phyloP scores from a whole-genome alignment of 2,888 invertebrate species.

The Euplexia lucipara region DNA sequence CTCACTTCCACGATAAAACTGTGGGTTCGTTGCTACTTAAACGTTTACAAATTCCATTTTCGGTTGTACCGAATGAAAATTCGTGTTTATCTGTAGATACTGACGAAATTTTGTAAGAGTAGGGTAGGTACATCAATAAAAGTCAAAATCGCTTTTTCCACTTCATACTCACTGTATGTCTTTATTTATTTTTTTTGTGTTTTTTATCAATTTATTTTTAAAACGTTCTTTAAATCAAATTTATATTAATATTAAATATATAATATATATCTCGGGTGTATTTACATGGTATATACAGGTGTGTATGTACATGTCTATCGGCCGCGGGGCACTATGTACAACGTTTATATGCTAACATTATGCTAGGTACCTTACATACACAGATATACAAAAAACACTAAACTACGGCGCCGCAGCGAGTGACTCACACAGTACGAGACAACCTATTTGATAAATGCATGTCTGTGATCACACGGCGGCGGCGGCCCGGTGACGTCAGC shows the following conservation, averaged over 20 bases:
- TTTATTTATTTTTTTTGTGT: slow-evolving; percentile 86
- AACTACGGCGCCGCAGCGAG: slow-evolving; percentile 56
- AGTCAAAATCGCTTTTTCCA: slow-evolving; percentile 83
- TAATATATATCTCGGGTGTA: slow-evolving; percentile 85
- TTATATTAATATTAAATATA: slow-evolving; percentile 89
- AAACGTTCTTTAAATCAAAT: slow-evolving; percentile 88
- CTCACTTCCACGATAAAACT: slow-evolving; percentile 1
- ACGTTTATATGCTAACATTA: slow-evolving; percentile 60
- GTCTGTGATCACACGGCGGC: slow-evolving; percentile 23
- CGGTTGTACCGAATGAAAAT: too few species aligned
- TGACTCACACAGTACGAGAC: slow-evolving; percentile 46
- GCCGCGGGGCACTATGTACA: slow-evolving; percentile 79
- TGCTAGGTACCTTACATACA: slow-evolving; percentile 69
- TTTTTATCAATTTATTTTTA: slow-evolving; percentile 85
- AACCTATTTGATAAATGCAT: slow-evolving; percentile 61
- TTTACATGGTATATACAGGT: slow-evolving; percentile 88
- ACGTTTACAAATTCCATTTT: slow-evolving; percentile 8
- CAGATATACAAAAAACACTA: slow-evolving; percentile 71
- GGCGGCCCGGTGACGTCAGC: slow-evolving; percentile 24
- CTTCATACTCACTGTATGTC: slow-evolving; percentile 90
- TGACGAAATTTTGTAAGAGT: too few species aligned
- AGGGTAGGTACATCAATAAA: slow-evolving; percentile 69
- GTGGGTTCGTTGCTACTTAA: neutral
- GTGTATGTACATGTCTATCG: slow-evolving; percentile 63
- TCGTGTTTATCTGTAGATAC: too few species aligned